These are phyloP conservation scores for Geococcyx californianus DNA, from an alignment of 2,113 vertebrate genomes.

Conservation along the genomic window DNA sequence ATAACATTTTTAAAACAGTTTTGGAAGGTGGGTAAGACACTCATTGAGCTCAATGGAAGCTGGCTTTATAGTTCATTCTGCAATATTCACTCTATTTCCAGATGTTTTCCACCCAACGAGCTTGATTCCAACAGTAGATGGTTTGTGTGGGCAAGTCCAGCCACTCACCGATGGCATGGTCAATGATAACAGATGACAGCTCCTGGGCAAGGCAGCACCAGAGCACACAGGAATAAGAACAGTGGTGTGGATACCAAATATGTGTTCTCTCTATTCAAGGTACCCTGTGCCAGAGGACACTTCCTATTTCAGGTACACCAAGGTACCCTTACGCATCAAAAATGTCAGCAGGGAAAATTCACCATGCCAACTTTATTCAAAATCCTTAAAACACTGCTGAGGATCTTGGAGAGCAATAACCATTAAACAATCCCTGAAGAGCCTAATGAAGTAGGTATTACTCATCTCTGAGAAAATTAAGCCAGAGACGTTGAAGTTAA, in stretches of 20 bases:
- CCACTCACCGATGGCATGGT: no score
- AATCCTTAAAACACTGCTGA: neutral
- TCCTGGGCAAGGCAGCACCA: neutral
- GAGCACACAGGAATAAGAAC: neutral
- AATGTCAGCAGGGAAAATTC: neutral
- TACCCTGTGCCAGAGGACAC: neutral
- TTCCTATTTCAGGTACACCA: neutral
- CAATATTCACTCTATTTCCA: neutral
- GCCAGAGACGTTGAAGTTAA: neutral
- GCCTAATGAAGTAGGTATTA: neutral
- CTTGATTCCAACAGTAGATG: neutral
- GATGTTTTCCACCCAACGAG: neutral
- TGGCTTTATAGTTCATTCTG: neutral
- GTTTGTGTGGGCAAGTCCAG: neutral
- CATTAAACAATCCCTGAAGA: neutral
- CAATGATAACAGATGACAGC: neutral
- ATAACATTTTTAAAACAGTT: neutral
- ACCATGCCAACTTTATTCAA: neutral
- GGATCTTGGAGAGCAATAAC: neutral
- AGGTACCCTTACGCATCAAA: neutral
- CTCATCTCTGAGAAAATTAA: neutral
- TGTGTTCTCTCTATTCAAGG: neutral
- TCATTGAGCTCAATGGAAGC: neutral
- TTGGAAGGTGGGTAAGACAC: neutral
- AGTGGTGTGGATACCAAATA: neutral